Base-by-base conservation (phyloP, 2,888 invertebrate species). In the Rhagium mordax region DNA sequence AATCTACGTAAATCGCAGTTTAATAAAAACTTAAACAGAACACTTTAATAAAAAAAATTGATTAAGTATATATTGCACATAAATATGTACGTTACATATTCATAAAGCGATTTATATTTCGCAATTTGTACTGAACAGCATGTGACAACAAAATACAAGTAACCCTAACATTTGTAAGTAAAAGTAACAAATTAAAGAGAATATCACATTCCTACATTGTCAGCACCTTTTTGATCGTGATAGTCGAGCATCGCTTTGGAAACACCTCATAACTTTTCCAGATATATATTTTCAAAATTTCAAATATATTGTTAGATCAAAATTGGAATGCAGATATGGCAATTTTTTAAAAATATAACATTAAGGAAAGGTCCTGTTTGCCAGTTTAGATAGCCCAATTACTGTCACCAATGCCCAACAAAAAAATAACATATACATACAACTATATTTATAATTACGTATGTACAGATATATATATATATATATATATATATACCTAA, bases 1-100 rank as follows among this genome's bases (percentile, higher is more conserved):
- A 53, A 41, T 55, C 33, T 27, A 60, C 73, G 71, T 74, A 74
- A 78, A 74, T 72, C 59, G 67, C 59, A 73, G 76, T 61, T 71
- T 71, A 77, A 78, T 71, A 72, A 74, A 72, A 77, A 77, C 74
- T 75, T 77, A 79, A 78, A 78, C 70, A 72, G 27, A 71, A 75
- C 75, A 73, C 69, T 78, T 81, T 74, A 77, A 76, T 77, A 72
- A 70, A 77, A 78, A 75, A 74, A 76, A 78, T 75, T 74, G 75
- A 79, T 82, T 83, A 85, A 84, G 82, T 85, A 84, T 84, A 86
- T 87, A 87, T 87, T 87, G 86, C 87, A 87, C 87, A 85, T 85
- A 85, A 84, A 85, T 85, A 84, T 84, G 81, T 85, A 84, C 82
- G 83, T 81, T 85, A 86, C 84, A 85, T 84, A 84, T 85, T 81